These are phyloP conservation scores for Argopecten irradians DNA, from an alignment of 1,140 invertebrate species.

Conservation along the genomic window DNA sequence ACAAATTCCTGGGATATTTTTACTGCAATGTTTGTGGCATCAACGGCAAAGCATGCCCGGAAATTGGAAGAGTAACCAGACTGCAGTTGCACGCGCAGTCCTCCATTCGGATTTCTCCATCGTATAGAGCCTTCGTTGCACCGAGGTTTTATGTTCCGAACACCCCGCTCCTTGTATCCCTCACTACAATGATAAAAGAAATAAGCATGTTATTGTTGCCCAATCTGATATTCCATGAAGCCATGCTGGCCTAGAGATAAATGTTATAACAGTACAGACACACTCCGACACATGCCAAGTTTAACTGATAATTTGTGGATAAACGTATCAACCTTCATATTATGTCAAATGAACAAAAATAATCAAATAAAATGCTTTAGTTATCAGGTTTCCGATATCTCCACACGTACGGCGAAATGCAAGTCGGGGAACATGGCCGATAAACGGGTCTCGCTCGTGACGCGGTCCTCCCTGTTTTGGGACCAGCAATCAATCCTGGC, in stretches of 20 bases:
- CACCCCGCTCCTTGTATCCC: background rate
- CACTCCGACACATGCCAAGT: background rate
- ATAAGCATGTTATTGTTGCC: background rate
- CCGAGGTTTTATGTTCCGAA: background rate
- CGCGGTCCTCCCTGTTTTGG: background rate
- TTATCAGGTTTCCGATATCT: background rate
- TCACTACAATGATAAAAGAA: background rate
- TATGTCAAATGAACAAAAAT: slow-evolving; percentile 16
- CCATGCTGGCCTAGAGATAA: background rate
- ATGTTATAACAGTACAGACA: background rate
- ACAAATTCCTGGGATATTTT: slow-evolving; percentile 22
- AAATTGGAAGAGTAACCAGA: background rate
- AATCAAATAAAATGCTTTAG: background rate
- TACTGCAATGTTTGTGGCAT: background rate
- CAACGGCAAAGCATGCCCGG: background rate
- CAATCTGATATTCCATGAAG: background rate
- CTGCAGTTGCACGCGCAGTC: background rate
- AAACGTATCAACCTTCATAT: background rate
- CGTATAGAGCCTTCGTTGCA: slow-evolving; percentile 8
- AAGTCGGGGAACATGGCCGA: background rate
- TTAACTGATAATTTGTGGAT: background rate
- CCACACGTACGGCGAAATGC: background rate
- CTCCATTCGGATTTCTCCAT: slow-evolving; percentile 12
- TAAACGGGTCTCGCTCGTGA: background rate
- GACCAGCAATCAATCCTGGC: background rate